Base-by-base conservation (phyloP, 2,888 invertebrate genomes). In the Chrysopilus asiliformis region DNA sequence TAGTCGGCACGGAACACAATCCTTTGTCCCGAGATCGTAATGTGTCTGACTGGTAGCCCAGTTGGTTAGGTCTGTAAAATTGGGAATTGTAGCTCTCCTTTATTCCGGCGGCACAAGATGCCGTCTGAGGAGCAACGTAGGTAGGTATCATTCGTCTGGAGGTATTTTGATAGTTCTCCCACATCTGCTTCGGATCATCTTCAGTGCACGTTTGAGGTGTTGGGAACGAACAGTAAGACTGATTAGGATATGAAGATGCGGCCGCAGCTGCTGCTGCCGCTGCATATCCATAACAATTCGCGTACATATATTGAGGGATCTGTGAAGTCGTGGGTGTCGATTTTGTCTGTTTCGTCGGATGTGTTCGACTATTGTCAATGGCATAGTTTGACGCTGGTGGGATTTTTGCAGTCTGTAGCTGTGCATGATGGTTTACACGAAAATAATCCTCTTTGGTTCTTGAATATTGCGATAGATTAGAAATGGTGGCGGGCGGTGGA, bases 101-200 rank as follows among this genome's bases (percentile, higher is more conserved):
- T n/a, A n/a, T n/a, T n/a, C n/a, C n/a, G n/a, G n/a, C n/a, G n/a
- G n/a, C n/a, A n/a, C n/a, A n/a, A n/a, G 28, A 28, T 5, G 30
- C 22, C 7, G 34, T 26, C 12, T 17, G 17, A 14, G 34, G 5
- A 10, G 26, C 13, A 31, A 32, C 10, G 14, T 31, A 37, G 6
- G 36, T 9, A 7, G 38, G 14, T n/a, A n/a, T n/a, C 12, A 34
- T 12, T 18, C 32, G n/a, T 4, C 37, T 13, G 4, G 34, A 32
- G 25, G 27, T 42, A 27, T 34, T 36, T 19, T 39, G 42, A 34
- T 40, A 42, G 7, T 42, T 40, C 8, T 42, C 40, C 42, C 42
- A 42, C 19, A 42, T 18, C 14, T 32, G 32, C 13, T 38, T 37
- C 3, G 40, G 19, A 10, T 39, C 39, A n/a, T 34, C 39, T 2